Evolutionary conservation across 92 coral and sea anemone genomes (phyloP), one percentile per base, ranked within the genome.

Genomic region (Porites cylindrica): DNA sequence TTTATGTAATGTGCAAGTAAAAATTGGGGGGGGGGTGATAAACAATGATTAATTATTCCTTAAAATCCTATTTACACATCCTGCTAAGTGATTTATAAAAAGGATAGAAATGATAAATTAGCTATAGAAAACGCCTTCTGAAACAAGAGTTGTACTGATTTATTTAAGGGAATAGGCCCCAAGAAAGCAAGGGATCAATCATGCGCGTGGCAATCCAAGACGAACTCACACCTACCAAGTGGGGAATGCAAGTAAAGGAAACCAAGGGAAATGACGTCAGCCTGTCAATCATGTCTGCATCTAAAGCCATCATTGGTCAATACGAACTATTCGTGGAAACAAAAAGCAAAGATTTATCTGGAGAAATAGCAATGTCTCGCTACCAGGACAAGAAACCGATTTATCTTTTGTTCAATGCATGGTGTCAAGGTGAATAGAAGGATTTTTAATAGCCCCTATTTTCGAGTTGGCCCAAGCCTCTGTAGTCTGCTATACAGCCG

Each of bases 191-290:
- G 67, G 89, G 89, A 66, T 85, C 89, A 9, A 63, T 65, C 7
- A 29, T 50, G 10, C 75, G 89, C 43, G 76, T 85, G 8, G 50
- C 51, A 8, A 13, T 52, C 29, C 72, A 24, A 85, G 89, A 66
- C 4, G 16, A 2, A n/a, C 24, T 77, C 12, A 77, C 60, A 50
- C 59, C 89, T 21, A 43, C 38, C 7, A 50, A 24, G 70, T 85
- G 89, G 89, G 89, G 83, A 17, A 85, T 85, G 89, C 68, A 85
- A 24, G 17, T 77, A 20, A 85, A 77, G 61, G 70, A 78, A 53
- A 47, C 76, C 61, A 69, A 47, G 58, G 89, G 83, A 47, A 77
- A 23, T 21, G 56, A 76, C 23, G 70, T 77, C 60, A 61, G 68
- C 16, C 80, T 85, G 77, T 76, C 89, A 66, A 51, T 85, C 56